phyloP scores from a whole-genome alignment of 2,888 invertebrate species.

The Stenolophus ochropezus region DNA sequence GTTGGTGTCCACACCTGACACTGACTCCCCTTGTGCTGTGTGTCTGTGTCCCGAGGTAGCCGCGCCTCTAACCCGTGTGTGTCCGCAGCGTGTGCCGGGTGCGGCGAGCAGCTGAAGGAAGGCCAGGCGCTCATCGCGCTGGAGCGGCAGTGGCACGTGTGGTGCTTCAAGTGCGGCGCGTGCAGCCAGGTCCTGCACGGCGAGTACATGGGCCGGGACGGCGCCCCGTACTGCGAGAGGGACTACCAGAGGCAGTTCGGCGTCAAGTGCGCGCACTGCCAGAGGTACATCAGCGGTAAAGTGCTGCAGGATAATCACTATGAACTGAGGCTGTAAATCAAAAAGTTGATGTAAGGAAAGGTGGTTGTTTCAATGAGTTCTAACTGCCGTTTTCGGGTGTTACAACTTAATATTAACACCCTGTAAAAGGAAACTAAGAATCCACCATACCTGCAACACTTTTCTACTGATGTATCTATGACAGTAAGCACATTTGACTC shows the following conservation, averaged over 20 bases:
- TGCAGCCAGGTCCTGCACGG: constrained; percentile 94
- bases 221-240: constrained; percentile 95
- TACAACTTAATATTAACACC: no score
- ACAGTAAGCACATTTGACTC: constrained; percentile 97
- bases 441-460: constrained; percentile 89
- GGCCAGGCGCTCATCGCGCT: constrained; percentile 96
- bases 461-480: constrained; percentile 96
- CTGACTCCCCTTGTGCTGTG: no score
- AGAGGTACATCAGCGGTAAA: constrained; percentile 95
- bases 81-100: constrained; percentile 88
- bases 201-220: constrained; percentile 97
- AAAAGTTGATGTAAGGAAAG: no score
- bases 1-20: no score
- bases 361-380: no score
- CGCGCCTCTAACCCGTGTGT: no score
- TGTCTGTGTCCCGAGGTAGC: no score
- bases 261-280: constrained; percentile 97
- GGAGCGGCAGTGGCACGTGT: constrained; percentile 97
- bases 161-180: constrained; percentile 95
- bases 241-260: constrained; percentile 97
- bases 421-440: no score
- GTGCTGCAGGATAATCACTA: no score
- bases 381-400: no score
- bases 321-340: no score
- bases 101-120: constrained; percentile 91